Base-by-base conservation (phyloP, 2,797 vertebrate species). In the Danionella dracula region DNA sequence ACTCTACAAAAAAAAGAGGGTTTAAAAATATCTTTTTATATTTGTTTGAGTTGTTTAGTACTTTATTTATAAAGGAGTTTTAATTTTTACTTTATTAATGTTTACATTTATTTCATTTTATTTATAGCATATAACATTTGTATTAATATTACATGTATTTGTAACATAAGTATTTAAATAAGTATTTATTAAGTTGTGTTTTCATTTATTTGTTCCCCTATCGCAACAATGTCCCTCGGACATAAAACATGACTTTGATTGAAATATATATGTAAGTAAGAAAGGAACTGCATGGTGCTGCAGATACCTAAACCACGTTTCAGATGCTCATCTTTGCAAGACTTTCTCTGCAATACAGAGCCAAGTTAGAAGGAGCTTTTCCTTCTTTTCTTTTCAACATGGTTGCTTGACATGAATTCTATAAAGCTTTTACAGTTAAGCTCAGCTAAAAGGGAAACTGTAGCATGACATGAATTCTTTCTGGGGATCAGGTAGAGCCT, bases 211-310 rank as follows among this genome's bases (percentile, higher is more conserved):
- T n/a, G n/a, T n/a, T n/a, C n/a, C n/a, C n/a, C n/a, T n/a, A n/a
- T n/a, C n/a, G n/a, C n/a, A n/a, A n/a, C n/a, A n/a, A n/a, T n/a
- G n/a, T n/a, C n/a, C n/a, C n/a, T n/a, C n/a, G n/a, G n/a, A n/a
- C n/a, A n/a, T n/a, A n/a, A n/a, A n/a, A n/a, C n/a, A n/a, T n/a
- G n/a, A n/a, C n/a, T n/a, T n/a, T n/a, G n/a, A n/a, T n/a, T n/a
- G n/a, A n/a, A n/a, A n/a, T n/a, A n/a, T n/a, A n/a, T n/a, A n/a
- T n/a, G n/a, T n/a, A n/a, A n/a, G n/a, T 72, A 65, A 59, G 58
- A 69, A 63, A 68, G 42, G 23, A 37, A 27, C 40, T 68, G 65
- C 51, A 68, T 38, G 71, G 77, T 73, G 73, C 71, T 73, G 70
- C 70, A 71, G 57, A 53, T 51, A 44, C 67, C 35, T 44, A 68